Conservation (phyloP, 1,140 invertebrate genomes). For the Drosophila orena region DNA sequence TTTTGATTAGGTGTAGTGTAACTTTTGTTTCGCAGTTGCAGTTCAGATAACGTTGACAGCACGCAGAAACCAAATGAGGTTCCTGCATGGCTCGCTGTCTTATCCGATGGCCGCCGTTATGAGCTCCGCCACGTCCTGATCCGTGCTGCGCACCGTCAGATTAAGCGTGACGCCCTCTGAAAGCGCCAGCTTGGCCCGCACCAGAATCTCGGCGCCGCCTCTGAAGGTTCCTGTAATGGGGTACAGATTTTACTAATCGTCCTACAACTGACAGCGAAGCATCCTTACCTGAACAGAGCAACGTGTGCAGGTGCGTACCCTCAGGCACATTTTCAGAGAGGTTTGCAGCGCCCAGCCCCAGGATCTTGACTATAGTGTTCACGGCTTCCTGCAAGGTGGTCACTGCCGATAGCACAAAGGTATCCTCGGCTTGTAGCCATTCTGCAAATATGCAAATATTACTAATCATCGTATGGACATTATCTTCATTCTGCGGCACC, state of each 20-base stretch:
- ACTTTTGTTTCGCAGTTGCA: conserved; percentile 31
- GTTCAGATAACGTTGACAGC: conserved; percentile 64
- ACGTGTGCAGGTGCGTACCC: conserved; percentile 92
- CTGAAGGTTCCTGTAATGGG: conserved; percentile 90
- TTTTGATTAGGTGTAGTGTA: conserved; percentile 62
- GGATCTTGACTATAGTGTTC: conserved; percentile 93
- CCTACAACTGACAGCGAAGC: conserved; percentile 6
- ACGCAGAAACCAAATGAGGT: conserved; percentile 62
- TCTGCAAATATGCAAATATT: conserved; percentile 46
- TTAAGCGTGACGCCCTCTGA: conserved; percentile 91
- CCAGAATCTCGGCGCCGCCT: conserved; percentile 95
- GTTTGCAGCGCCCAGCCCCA: conserved; percentile 95
- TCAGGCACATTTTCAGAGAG: conserved; percentile 93
- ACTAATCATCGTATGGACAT: not conserved
- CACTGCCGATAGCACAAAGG: conserved; percentile 93
- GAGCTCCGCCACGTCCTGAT: conserved; percentile 92
- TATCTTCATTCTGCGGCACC: conserved; percentile 45
- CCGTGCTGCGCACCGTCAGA: conserved; percentile 88
- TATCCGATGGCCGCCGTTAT: conserved; percentile 94
- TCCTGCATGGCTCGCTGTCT: conserved; percentile 77
- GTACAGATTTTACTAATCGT: not conserved
- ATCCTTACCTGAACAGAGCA: conserved; percentile 90
- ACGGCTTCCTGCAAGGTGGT: conserved; percentile 94
- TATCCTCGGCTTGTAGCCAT: conserved; percentile 94
- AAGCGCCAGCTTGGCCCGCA: conserved; percentile 93